Evolutionary conservation across 2,797 vertebrate species (phyloP), one percentile per base, ranked within the genome.

Genomic region (Chloroceryle amazona): DNA sequence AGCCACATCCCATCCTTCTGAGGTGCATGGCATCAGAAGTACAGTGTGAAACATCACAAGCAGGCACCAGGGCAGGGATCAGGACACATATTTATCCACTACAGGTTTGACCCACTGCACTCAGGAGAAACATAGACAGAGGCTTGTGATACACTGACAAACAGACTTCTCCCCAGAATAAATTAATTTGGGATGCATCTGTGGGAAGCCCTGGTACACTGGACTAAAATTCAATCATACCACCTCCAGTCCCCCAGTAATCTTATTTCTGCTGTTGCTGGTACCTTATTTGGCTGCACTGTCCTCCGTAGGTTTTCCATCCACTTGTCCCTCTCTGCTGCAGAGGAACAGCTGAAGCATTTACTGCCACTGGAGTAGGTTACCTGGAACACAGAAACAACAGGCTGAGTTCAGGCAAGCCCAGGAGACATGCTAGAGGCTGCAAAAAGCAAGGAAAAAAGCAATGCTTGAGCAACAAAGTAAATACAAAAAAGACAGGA

Each of bases 291-390:
- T 14, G 99, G 99, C 89, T 99, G 99, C 54, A 99, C 98, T 4
- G 99, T 99, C 85, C 99, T 98, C 73, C 99, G 98, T 92, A 99
- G 98, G 97, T 99, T 99, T 97, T 99, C 99, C 99, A 99, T 99
- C 99, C 99, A 99, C 97, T 99, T 99, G 98, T 99, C 99, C 97
- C 99, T 98, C 97, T 99, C 99, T 19, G 99, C 99, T 25, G 99
- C 98, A 2, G 99, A 99, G 8, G 98, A 98, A 94, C 99, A 99
- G 97, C 99, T 99, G 98, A 99, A 99, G 80, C 99, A 99, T 98
- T 99, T 99, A 97, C 98, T 99, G 96, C 99, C 99, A 10, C 99
- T 99, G 10, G 99, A 98, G 86, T 99, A 99, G 6, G 99, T 99
- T 95, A 99, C 99, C 99, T 99, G 98, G 21, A 95, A 98, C 7